Base-by-base conservation (phyloP, 2,113 vertebrate genomes). In the Barnardius zonarius region DNA sequence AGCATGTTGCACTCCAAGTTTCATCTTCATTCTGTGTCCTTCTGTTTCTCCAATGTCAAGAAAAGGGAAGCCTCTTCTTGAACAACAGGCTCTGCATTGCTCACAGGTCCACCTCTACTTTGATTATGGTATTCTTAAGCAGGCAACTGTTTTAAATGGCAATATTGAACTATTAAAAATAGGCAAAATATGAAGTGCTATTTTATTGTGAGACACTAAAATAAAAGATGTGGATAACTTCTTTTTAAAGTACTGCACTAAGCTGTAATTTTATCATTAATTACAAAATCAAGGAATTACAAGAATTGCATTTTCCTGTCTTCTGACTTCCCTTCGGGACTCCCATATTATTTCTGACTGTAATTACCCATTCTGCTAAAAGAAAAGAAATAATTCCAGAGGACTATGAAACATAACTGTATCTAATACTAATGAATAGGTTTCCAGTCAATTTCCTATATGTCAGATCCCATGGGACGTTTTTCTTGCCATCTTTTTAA, bases 291-390 rank as follows among this genome's bases (percentile, higher is more conserved):
- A 88, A 81, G 39, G 31, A 72, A 68, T 86, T 1, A 1, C 39
- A 51, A 70, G 78, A 84, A 84, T 49, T 63, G 33, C 33, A 75
- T 92, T 93, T 94, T 86, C 78, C 30, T 82, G 39, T 75, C 77
- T 84, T 92, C 84, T 39, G 83, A 72, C 77, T 89, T 93, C 52
- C 62, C 69, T 85, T 25, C 44, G 91, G 77, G 80, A 79, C 37
- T 82, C 57, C 24, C 23, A 11, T 91, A 48, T 94, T 97, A 78
- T 86, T 94, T 94, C 61, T 87, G 69, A 61, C 61, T 78, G 28
- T 88, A 94, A 92, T 90, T 92, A 95, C 25, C 39, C 23, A 41
- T 74, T 91, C 73, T 82, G 10, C n/a, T 93, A 66, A 82, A 93
- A 92, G 27, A 95, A 95, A 86, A 82, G 6, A 90, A 81, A 37